Conservation (phyloP, 2,888 invertebrate species). For the Biston betularia region DNA sequence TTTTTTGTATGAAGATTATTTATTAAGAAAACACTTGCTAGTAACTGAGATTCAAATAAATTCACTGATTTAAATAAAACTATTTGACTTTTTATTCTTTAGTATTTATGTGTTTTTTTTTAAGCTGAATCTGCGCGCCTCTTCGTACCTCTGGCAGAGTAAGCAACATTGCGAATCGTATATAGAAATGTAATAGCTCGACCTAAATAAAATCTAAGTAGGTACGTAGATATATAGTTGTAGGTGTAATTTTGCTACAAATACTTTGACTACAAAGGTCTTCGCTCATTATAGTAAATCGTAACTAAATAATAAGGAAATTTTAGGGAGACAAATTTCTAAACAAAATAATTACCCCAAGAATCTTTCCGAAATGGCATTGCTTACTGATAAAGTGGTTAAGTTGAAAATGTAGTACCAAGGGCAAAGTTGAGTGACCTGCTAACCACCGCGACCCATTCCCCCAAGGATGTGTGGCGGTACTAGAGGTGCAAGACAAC, state of each 20-base stretch:
- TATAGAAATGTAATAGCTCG: too few species aligned
- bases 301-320: neutral
- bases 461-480: slow-evolving; percentile 28
- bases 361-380: neutral
- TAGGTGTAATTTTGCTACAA: too few species aligned
- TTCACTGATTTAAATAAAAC: slow-evolving; percentile 65
- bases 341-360: neutral
- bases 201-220: too few species aligned
- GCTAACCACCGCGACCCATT: slow-evolving; percentile 21
- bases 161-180: too few species aligned
- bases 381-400: neutral
- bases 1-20: slow-evolving; percentile 77
- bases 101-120: too few species aligned
- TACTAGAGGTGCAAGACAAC: slow-evolving; percentile 6
- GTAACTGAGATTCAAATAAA: slow-evolving; percentile 73
- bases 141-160: too few species aligned
- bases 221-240: too few species aligned
- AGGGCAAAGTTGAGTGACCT: slow-evolving; percentile 42
- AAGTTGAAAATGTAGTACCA: slow-evolving; percentile 31
- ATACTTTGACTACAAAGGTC: too few species aligned
- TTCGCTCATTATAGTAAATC: too few species aligned
- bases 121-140: too few species aligned
- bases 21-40: slow-evolving; percentile 64
- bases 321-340: too few species aligned
- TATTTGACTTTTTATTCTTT: slow-evolving; percentile 46